Conservation (phyloP, 2,113 vertebrate genomes). For the Lycocorax pyrrhopterus region DNA sequence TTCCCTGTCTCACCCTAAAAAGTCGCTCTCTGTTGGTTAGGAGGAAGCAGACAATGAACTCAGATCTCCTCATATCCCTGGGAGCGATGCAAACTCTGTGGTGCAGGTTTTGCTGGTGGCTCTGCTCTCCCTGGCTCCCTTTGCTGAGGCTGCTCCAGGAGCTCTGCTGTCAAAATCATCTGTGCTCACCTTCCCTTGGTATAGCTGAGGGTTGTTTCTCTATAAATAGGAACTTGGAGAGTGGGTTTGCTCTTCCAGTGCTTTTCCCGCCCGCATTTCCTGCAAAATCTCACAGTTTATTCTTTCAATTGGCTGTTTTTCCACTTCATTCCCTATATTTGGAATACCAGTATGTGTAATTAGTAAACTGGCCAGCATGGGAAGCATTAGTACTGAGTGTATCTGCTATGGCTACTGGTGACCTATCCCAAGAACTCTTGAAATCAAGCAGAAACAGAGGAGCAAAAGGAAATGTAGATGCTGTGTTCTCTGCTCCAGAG, state of each 20-base stretch:
- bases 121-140: not conserved
- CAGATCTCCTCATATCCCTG: not conserved
- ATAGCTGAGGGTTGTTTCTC: not conserved
- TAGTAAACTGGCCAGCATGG: not conserved
- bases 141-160: not conserved
- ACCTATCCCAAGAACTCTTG: not conserved
- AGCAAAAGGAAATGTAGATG: not conserved
- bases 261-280: rapidly evolving
- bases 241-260: not conserved
- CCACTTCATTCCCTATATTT: not conserved
- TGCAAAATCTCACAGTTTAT: not conserved
- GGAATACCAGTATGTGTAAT: not conserved
- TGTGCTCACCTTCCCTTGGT: not conserved
- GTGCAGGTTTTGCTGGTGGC: not conserved
- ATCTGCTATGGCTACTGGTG: not conserved
- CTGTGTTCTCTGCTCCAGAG: not conserved
- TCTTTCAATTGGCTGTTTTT: not conserved
- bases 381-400: not conserved
- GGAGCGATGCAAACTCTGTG: rapidly evolving
- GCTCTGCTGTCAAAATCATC: not conserved
- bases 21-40: not conserved
- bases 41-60: not conserved
- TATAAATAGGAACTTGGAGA: not conserved
- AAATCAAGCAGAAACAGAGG: not conserved
- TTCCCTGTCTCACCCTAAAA: not conserved